Conservation (phyloP, 2,797 vertebrate genomes). For the Lacerta viridis region DNA sequence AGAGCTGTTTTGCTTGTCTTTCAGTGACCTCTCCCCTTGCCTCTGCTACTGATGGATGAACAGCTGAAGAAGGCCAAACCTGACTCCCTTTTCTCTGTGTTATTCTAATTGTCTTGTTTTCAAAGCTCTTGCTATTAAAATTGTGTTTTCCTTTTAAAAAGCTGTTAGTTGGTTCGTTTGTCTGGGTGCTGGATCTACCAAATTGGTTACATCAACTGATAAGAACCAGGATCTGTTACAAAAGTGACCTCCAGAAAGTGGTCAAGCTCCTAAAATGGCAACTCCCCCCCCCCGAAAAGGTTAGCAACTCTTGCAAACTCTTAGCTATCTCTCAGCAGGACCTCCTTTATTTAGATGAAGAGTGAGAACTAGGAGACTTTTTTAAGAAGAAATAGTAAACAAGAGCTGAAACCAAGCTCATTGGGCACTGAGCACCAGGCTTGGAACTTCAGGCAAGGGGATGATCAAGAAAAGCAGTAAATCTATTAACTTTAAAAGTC, state of each 20-base stretch:
- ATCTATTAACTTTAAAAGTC: too few species aligned
- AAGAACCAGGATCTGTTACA: background rate
- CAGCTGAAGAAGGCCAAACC: background rate
- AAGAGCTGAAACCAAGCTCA: too few species aligned
- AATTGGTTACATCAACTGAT: too few species aligned
- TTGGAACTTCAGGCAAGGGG: too few species aligned
- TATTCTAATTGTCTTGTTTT: conserved; percentile 18
- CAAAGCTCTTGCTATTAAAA: conserved; percentile 60
- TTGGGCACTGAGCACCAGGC: too few species aligned
- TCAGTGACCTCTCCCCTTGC: background rate
- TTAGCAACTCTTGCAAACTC: too few species aligned
- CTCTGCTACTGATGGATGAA: background rate
- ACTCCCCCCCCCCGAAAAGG: background rate
- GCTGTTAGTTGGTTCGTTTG: accelerated
- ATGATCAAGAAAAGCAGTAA: too few species aligned
- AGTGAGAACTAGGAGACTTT: too few species aligned
- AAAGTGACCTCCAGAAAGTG: background rate
- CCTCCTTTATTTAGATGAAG: too few species aligned
- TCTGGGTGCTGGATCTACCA: background rate
- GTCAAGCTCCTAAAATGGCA: background rate
- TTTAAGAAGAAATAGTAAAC: too few species aligned
- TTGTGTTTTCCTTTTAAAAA: background rate
- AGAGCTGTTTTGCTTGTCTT: conserved; percentile 15
- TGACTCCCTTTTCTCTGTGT: background rate
- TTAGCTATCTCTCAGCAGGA: too few species aligned